Base-by-base conservation (phyloP, 2,888 invertebrate genomes). In the Seladonia tumulorum region DNA sequence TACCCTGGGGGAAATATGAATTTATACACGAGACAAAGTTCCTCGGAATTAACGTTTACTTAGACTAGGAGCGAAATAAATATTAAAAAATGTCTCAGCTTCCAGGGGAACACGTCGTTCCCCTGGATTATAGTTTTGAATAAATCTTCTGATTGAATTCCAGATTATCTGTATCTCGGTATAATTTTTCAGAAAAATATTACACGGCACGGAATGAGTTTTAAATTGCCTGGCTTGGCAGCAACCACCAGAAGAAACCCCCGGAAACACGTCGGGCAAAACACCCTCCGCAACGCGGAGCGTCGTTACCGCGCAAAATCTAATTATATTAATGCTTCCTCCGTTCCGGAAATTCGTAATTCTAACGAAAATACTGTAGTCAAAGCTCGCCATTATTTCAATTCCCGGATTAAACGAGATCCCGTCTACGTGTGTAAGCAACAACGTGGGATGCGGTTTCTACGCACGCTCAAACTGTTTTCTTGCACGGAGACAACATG, bases 251-350 rank as follows among this genome's bases (percentile, higher is more conserved):
- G 75, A 25, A 42, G 39, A 39, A 74, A 42, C n/a, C 35, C 22
- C 35, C 1, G 66, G 39, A 39, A 68, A 68, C 35, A 29, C 22
- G 35, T 22, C 66, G 22, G 63, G 66, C 39, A 25, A 76, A 47
- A 66, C 22, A 29, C 16, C 5, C 22, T 16, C 22, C 12, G 25
- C n/a, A 29, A 18, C 63, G 66, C 63, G 77, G 66, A 79, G 79
- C 76, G 14, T 74, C 29, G 68, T 25, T 66, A 7, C 49, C 42
- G 45, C 42, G 71, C 71, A 57, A 76, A 81, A 73, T 39, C 53
- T 84, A 86, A 87, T 87, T 86, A 73, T 49, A 47, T 63, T 63
- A 68, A 86, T 73, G 71, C 66, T 74, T 73, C 70, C 71, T 47
- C 39, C 76, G 60, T 47, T 18, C 47, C 8, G 35, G 12, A n/a